Evolutionary conservation across 2,797 vertebrate genomes (phyloP), one percentile per base, ranked within the genome.

Genomic region (Dryobates pubescens): DNA sequence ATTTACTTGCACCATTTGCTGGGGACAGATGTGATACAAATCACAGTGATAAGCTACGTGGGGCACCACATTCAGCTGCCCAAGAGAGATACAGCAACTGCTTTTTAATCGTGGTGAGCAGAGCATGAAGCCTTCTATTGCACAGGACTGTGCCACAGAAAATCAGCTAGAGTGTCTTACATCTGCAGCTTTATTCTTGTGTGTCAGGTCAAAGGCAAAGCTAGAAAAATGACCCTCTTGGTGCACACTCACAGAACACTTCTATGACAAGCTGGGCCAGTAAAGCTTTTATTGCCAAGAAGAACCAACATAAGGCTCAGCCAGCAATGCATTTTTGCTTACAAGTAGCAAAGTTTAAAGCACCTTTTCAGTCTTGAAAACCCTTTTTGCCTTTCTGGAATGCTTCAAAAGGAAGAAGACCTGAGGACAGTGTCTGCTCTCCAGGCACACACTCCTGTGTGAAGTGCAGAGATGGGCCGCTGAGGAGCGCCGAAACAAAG

Each of bases 211-310:
- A 92, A 91, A 92, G 83, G 51, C 92, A 93, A 93, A 92, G 62
- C 75, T 93, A 93, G 59, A 93, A 88, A 89, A 95, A 92, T 11
- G 32, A 91, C 82, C 51, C 71, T 86, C 70, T 26, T 69, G 83
- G 54, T 88, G 88, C 45, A 74, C 2, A 32, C 61, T 89, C 61
- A 75, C 77, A 34, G 68, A 92, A 77, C 2, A 3, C 77, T 86
- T 88, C 74, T 32, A 79, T 73, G 74, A 84, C 86, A 90, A 87
- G 57, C 72, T 0, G 89, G 56, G 24, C 74, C 83, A 89, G 68
- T 79, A 93, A 88, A 87, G 75, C 72, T 95, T 93, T 89, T 88
- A 90, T 88, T 91, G 89, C 88, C 93, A 79, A 51, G 36, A 77
- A 90, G 45, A 75, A 91, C 57, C 71, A 79, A 67, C 0, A 1